These are phyloP conservation scores for Turdus rufiventris DNA, from an alignment of 2,113 vertebrate genomes.

Conservation along the genomic window DNA sequence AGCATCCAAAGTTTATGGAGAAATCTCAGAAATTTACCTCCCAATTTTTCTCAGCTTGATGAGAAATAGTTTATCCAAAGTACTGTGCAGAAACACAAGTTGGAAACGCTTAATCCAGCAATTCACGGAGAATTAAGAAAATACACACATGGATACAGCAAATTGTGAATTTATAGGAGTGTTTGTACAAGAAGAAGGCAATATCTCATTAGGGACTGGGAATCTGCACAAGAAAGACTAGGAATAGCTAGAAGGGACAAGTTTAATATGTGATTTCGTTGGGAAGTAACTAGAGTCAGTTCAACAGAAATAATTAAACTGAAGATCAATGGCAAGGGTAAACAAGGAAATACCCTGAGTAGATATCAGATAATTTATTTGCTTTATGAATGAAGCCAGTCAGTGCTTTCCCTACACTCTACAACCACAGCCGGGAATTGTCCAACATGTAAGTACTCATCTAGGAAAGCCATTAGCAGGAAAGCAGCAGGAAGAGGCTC, in stretches of 20 bases:
- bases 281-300: background rate
- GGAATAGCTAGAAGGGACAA: slow-evolving; percentile 23
- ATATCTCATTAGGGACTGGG: slow-evolving; percentile 1
- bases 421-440: background rate
- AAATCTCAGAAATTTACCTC: background rate
- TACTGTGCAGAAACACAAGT: background rate
- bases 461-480: background rate
- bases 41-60: background rate
- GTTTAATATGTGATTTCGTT: background rate
- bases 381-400: background rate
- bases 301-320: slow-evolving; percentile 13
- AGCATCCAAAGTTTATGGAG: background rate
- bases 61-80: background rate
- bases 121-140: slow-evolving; percentile 28
- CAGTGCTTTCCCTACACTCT: background rate
- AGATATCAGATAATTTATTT: background rate
- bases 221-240: background rate
- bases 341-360: background rate
- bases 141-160: background rate
- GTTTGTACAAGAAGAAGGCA: background rate
- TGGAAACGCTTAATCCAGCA: slow-evolving; percentile 4
- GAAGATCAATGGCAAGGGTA: slow-evolving; percentile 3
- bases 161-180: background rate
- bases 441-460: background rate
- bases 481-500: background rate